These are phyloP conservation scores for Epinephelus malabaricus DNA, from an alignment of 2,797 vertebrate genomes.

Conservation along the genomic window DNA sequence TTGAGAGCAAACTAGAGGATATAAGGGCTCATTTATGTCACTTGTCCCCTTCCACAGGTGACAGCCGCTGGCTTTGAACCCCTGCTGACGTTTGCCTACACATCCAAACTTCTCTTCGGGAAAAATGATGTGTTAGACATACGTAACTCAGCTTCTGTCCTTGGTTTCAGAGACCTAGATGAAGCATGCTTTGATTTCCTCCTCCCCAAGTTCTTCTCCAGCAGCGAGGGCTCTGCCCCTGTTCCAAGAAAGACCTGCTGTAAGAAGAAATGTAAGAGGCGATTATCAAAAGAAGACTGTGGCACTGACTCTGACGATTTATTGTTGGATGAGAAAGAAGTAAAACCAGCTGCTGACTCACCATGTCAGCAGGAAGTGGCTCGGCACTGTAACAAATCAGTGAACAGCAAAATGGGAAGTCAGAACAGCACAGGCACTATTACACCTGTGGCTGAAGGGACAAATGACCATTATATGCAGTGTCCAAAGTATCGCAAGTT, in stretches of 20 bases:
- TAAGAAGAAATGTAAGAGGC: constrained; percentile 81
- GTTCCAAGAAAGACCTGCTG: constrained; percentile 87
- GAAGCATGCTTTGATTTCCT: constrained; percentile 96
- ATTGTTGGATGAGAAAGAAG: constrained; percentile 77
- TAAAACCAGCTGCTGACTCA: constrained; percentile 79
- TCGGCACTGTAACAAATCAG: constrained; percentile 61
- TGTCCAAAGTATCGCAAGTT: constrained; percentile 96
- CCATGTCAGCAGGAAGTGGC: constrained; percentile 77
- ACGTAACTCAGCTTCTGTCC: constrained; percentile 87
- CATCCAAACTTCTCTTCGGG: constrained; percentile 92
- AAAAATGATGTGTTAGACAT: constrained; percentile 94
- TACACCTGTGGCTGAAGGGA: constrained; percentile 54
- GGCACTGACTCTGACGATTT: constrained; percentile 43
- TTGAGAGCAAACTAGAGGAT: background rate
- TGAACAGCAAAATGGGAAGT: constrained; percentile 57
- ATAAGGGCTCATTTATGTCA: background rate
- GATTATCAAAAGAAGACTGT: constrained; percentile 15
- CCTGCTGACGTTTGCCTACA: constrained; percentile 96
- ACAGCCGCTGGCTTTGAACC: constrained; percentile 93
- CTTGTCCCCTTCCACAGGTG: constrained; percentile 83
- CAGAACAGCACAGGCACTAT: constrained; percentile 28
- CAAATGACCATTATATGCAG: constrained; percentile 78
- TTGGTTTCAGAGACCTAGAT: constrained; percentile 93
- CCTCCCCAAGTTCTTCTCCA: constrained; percentile 91
- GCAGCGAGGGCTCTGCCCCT: constrained; percentile 70